Evolutionary conservation across 1,140 invertebrate species (phyloP).

Genomic region (Caenorhabditis latens): DNA sequence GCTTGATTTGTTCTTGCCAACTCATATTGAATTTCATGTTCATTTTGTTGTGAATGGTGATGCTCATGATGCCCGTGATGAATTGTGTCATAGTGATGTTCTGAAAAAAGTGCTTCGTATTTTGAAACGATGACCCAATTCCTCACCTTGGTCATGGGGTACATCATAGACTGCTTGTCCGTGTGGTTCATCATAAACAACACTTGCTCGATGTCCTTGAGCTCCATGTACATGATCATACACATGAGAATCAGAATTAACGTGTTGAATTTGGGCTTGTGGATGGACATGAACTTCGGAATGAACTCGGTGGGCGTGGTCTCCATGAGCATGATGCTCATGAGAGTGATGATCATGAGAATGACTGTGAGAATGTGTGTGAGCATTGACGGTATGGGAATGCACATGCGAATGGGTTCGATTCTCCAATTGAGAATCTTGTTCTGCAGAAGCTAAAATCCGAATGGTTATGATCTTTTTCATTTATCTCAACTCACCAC

Average conservation of each 20-base stretch:
- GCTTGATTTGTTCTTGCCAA: conserved; percentile 53
- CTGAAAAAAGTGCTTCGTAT: not conserved
- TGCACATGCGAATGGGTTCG: conserved; percentile 10
- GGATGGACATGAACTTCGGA: not conserved
- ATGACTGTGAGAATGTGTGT: not conserved
- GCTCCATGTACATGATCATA: not conserved
- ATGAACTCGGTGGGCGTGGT: not conserved
- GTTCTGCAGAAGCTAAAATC: not conserved
- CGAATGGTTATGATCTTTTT: not conserved
- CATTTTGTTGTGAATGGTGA: not conserved
- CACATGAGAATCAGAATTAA: conserved; percentile 17
- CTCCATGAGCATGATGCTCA: not conserved
- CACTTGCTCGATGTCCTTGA: not conserved
- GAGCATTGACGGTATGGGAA: conserved; percentile 22
- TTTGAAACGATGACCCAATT: not conserved
- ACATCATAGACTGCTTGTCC: not conserved
- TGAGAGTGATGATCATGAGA: not conserved
- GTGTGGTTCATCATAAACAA: conserved; percentile 35
- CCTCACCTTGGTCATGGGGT: not conserved
- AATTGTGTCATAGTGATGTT: conserved; percentile 37
- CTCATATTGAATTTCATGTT: conserved; percentile 12
- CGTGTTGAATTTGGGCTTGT: not conserved
- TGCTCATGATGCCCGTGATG: conserved; percentile 53
- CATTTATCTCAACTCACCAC: not conserved
- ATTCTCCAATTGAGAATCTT: conserved; percentile 38